These are phyloP conservation scores for Melospiza georgiana DNA, from an alignment of 2,113 vertebrate genomes.

Conservation along the genomic window DNA sequence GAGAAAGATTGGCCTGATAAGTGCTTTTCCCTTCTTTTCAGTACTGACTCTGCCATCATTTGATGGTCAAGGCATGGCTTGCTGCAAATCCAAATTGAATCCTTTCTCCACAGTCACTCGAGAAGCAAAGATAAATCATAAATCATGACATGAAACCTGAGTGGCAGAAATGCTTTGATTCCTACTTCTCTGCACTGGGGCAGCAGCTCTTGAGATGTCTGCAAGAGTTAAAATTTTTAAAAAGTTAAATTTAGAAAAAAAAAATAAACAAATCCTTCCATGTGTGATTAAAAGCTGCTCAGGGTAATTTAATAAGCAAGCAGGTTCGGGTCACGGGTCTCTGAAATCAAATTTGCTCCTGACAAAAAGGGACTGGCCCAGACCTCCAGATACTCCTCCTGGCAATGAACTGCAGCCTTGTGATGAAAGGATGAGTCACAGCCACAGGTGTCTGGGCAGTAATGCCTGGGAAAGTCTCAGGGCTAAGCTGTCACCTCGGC, in stretches of 20 bases:
- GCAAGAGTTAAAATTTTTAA: neutral
- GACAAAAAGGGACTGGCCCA: neutral
- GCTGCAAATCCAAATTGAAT: neutral
- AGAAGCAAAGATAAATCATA: neutral
- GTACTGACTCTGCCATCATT: neutral
- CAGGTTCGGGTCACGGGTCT: neutral
- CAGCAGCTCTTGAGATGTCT: neutral
- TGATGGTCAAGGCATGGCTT: neutral
- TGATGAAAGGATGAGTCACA: neutral
- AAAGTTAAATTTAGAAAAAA: neutral
- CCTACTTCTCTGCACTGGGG: neutral
- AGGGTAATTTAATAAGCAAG: neutral
- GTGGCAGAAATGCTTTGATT: neutral
- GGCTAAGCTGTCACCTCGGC: neutral
- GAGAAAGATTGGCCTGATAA: constrained; percentile 19
- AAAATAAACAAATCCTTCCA: neutral
- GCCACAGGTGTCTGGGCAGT: neutral
- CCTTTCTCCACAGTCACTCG: neutral
- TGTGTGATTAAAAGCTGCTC: neutral
- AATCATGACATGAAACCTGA: neutral
- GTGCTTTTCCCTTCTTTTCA: neutral
- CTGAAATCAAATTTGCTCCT: neutral
- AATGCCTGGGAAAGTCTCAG: neutral
- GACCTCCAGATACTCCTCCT: neutral
- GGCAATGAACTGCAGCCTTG: neutral